Evolutionary conservation across 2,888 invertebrate species (phyloP).

Genomic region (Portevinia maculata): DNA sequence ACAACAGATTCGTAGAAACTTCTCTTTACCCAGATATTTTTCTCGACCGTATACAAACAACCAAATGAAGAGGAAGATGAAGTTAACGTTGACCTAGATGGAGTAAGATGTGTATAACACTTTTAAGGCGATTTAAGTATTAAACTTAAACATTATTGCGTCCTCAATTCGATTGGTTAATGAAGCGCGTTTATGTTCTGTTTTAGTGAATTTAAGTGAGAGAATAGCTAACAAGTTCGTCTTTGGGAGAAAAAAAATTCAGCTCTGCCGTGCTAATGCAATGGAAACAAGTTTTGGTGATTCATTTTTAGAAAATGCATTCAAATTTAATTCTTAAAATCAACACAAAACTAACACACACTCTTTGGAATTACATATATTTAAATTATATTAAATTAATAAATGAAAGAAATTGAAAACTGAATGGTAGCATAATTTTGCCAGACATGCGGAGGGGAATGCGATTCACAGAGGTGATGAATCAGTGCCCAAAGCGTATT

Average conservation of each 20-base stretch:
- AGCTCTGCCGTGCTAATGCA: slow-evolving; percentile 1
- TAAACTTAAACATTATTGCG: slow-evolving; percentile 25
- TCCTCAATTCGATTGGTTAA: slow-evolving; percentile 31
- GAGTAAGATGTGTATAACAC: slow-evolving; percentile 35
- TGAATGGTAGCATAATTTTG: too few species aligned
- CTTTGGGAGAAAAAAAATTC: slow-evolving; percentile 32
- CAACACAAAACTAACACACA: not conserved
- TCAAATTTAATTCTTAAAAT: slow-evolving; percentile 18
- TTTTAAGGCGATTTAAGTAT: slow-evolving; percentile 23
- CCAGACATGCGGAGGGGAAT: too few species aligned
- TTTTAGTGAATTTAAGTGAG: slow-evolving; percentile 29
- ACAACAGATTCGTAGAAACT: slow-evolving; percentile 43
- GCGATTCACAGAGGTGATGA: too few species aligned
- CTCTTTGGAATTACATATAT: slow-evolving; percentile 49
- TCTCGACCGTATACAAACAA: slow-evolving; percentile 20
- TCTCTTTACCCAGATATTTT: slow-evolving; percentile 34
- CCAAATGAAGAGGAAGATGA: slow-evolving; percentile 13
- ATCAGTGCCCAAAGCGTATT: too few species aligned
- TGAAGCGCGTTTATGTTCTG: slow-evolving; percentile 5
- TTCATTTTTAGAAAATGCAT: slow-evolving; percentile 19
- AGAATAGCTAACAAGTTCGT: slow-evolving; percentile 5
- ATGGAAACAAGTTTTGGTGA: slow-evolving; percentile 16
- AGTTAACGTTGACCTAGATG: not conserved
- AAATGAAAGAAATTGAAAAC: slow-evolving; percentile 26
- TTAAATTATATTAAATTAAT: slow-evolving; percentile 49